These are phyloP conservation scores for Microcebus griseorufus DNA, from an alignment of 2,113 vertebrate species.

Conservation along the genomic window DNA sequence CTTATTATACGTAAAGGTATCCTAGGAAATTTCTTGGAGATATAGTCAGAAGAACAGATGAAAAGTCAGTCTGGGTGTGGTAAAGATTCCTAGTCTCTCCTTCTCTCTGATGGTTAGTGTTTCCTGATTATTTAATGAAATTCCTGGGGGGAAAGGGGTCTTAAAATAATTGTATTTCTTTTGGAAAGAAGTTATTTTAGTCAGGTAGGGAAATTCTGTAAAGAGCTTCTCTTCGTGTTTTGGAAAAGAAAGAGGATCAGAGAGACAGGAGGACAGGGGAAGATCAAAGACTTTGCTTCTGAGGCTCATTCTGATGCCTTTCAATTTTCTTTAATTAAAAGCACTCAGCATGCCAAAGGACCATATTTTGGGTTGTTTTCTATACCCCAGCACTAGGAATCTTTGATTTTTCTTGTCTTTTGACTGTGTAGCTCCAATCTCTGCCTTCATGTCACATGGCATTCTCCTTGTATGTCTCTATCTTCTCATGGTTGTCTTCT, in stretches of 20 bases:
- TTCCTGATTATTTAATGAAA: not conserved
- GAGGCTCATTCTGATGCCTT: not conserved
- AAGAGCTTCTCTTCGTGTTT: not conserved
- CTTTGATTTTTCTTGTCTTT: not conserved
- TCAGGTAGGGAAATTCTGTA: not conserved
- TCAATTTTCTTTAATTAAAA: not conserved
- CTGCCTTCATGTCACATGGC: not conserved
- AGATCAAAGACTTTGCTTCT: not conserved
- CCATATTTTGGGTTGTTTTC: not conserved
- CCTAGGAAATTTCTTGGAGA: not conserved
- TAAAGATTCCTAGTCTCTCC: not conserved
- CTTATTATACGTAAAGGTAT: not conserved
- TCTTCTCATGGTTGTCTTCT: not conserved
- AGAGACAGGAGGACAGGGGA: not conserved
- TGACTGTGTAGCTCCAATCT: fast-evolving
- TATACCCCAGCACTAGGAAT: not conserved
- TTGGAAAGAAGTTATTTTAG: not conserved
- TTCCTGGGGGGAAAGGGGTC: not conserved
- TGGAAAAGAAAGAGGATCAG: not conserved
- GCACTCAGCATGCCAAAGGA: not conserved
- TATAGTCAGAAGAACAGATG: not conserved
- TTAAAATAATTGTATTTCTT: not conserved
- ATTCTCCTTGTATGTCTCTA: not conserved
- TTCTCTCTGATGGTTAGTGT: not conserved
- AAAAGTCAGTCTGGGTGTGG: not conserved